Evolutionary conservation across 1,140 invertebrate species (phyloP), one percentile per base, ranked within the genome.

Genomic region (Drosophila eugracilis): DNA sequence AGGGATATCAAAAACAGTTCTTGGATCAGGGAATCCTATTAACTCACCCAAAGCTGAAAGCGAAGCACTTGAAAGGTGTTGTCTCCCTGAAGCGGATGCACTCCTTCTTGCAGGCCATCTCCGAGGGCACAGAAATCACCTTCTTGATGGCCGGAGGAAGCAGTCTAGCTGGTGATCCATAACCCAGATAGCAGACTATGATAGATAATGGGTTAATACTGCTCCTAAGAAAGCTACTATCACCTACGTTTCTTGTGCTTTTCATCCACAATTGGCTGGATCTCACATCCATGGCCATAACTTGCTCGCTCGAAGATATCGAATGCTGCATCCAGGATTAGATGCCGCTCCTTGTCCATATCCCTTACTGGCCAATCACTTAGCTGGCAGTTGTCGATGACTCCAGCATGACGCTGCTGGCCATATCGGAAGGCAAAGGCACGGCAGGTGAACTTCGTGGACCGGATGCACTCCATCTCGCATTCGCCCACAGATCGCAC

Each of bases 301-400:
- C 95, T 96, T 0, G 95, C 95, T 39, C 96, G 92, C 49, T 96
- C 94, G 59, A 96, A 97, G 17, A 96, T 92, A 86, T 96, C 95
- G 34, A 95, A 95, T 0, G 94, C 93, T 0, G 92, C 88, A 85
- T 95, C 94, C 9, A 93, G 92, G 0, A 93, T 91, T 0, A 95
- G 92, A 54, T 95, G 94, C 0, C 90, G 80, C 4, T 91, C 83
- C 6, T 94, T 93, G 52, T 94, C 93, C 50, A 96, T 93, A 52
- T 96, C 94, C 2, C 93, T 91, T 4, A 93, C 94, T 0, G 95
- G 94, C 85, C 94, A 95, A 72, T 96, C 95, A 2, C 95, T 96
- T 4, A 97, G 76, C 19, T 95, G 94, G 75, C 96, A 97, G 78
- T 95, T 95, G 66, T 95, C 94, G 1, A 94, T 90, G 15, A 93